Percentiles rank a stretch among this genome's conserved stretches.
Evolutionary conservation across 2,888 invertebrate genomes (phyloP).

Genomic region (Cataglyphis cursor): DNA sequence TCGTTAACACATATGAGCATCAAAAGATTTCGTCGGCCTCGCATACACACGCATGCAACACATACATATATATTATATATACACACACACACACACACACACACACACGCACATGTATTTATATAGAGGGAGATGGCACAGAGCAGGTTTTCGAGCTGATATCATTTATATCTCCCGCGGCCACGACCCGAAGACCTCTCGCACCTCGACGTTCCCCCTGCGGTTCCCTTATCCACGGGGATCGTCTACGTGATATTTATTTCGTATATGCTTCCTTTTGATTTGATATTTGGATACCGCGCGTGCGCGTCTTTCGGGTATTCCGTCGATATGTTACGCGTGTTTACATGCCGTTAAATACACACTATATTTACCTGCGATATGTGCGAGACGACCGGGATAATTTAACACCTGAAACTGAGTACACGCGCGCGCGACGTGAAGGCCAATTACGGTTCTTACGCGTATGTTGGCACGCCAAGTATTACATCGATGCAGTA

Average conservation of each 20-base stretch:
- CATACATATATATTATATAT: slow-evolving; percentile 46
- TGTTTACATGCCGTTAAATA: slow-evolving; percentile 67
- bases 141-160: slow-evolving; percentile 78
- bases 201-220: slow-evolving; percentile 60
- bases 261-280: slow-evolving; percentile 72
- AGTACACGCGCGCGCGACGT: background rate
- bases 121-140: slow-evolving; percentile 66
- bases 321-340: slow-evolving; percentile 73
- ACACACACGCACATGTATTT: slow-evolving; percentile 40
- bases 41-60: too few species aligned
- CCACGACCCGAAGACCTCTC: slow-evolving; percentile 69
- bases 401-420: slow-evolving; percentile 79
- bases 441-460: slow-evolving; percentile 12
- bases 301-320: slow-evolving; percentile 53
- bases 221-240: slow-evolving; percentile 65
- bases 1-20: slow-evolving; percentile 36
- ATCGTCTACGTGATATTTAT: slow-evolving; percentile 77
- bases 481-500: background rate
- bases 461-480: background rate
- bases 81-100: too few species aligned
- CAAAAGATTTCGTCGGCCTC: slow-evolving; percentile 26
- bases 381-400: slow-evolving; percentile 64
- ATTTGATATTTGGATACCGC: slow-evolving; percentile 76
- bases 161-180: slow-evolving; percentile 76
- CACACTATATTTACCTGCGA: slow-evolving; percentile 66